A percentile compares a stretch with the other conserved stretches of the same genome.
Evolutionary conservation across 1,140 invertebrate genomes (phyloP).

Genomic region (Myzus persicae): DNA sequence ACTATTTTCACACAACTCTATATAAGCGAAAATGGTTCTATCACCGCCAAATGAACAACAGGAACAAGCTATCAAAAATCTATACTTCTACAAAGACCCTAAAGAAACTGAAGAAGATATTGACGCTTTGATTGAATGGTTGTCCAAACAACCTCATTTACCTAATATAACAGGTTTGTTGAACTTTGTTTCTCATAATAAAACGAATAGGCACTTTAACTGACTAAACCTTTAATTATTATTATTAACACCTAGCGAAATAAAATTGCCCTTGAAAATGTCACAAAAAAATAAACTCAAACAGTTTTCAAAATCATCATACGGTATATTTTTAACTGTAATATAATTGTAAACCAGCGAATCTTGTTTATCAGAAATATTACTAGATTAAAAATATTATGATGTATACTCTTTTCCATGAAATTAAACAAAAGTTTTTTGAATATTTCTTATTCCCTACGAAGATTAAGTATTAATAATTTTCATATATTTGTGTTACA

Average conservation of each 20-base stretch:
- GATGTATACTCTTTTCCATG: too few species aligned
- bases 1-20: background rate
- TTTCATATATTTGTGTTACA: too few species aligned
- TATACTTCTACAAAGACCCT: slow-evolving; percentile 29
- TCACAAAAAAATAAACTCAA: too few species aligned
- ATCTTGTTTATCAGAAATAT: too few species aligned
- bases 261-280: background rate
- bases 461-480: too few species aligned
- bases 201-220: background rate
- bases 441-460: too few species aligned
- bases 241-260: background rate
- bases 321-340: too few species aligned
- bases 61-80: background rate
- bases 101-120: slow-evolving; percentile 15
- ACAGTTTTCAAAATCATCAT: background rate
- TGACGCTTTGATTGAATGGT: slow-evolving; percentile 44
- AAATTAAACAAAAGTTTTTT: too few species aligned
- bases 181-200: too few species aligned
- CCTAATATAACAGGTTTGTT: slow-evolving; percentile 42
- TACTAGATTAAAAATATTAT: too few species aligned
- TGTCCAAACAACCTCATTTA: slow-evolving; percentile 52
- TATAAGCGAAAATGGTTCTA: background rate
- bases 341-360: background rate
- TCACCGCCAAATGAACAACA: background rate
- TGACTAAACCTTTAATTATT: background rate